These are phyloP conservation scores for Protonemura montana DNA, from an alignment of 2,888 invertebrate species.

Conservation along the genomic window DNA sequence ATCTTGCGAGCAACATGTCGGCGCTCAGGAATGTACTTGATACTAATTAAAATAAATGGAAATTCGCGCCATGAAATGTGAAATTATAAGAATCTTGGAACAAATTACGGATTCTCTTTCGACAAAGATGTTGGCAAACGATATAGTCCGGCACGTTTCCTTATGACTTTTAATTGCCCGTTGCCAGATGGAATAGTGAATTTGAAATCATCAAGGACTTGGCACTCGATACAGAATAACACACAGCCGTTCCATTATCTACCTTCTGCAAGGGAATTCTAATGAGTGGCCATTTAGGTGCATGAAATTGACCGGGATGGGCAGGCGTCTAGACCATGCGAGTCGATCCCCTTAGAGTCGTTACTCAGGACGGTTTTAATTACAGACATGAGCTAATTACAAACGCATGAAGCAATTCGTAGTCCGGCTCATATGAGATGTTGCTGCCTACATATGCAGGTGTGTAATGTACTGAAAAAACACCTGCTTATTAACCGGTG, in stretches of 20 bases:
- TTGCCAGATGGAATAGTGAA: not conserved
- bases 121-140: not conserved
- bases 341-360: not conserved
- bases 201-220: not conserved
- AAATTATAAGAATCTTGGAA: not conserved
- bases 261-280: not conserved
- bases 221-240: not conserved
- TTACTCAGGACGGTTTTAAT: not conserved
- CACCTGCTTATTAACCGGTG: not conserved
- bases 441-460: not conserved
- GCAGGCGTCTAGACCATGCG: not conserved
- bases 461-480: not conserved
- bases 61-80: not conserved
- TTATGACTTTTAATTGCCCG: not conserved
- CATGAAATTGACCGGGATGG: not conserved
- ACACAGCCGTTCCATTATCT: not conserved
- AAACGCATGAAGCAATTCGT: not conserved
- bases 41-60: constrained; percentile 7
- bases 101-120: constrained; percentile 12
- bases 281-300: not conserved
- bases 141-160: not conserved
- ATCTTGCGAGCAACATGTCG: not conserved
- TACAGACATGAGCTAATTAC: not conserved
- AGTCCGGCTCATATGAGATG: not conserved
- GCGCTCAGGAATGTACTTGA: not conserved